Evolutionary conservation across 2,113 vertebrate genomes (phyloP).

Genomic region (Regulus satrapa): DNA sequence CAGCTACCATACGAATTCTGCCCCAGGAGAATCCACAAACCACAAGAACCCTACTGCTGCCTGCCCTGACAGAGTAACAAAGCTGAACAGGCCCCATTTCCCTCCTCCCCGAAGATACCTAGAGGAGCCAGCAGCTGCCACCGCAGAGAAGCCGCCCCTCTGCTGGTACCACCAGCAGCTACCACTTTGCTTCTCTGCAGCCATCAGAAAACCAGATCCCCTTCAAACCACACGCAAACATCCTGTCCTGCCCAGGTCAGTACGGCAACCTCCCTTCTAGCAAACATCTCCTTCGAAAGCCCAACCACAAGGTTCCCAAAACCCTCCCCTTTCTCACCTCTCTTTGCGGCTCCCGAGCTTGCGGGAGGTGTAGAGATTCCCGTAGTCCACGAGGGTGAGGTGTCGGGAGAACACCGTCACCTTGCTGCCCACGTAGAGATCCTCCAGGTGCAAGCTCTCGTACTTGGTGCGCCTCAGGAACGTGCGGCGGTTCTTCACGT

Average conservation of each 20-base stretch:
- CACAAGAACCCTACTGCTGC: not conserved
- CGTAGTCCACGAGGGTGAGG: conserved; percentile 86
- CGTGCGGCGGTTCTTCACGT: conserved; percentile 87
- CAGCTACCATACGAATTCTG: not conserved
- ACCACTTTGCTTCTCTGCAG: not conserved
- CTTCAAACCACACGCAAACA: not conserved
- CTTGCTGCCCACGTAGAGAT: conserved; percentile 90
- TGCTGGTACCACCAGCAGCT: not conserved
- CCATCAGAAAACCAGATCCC: not conserved
- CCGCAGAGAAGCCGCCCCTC: not conserved
- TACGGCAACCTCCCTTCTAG: not conserved
- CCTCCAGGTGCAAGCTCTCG: conserved; percentile 79
- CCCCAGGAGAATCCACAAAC: not conserved
- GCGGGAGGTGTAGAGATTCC: conserved; percentile 88
- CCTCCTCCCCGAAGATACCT: not conserved
- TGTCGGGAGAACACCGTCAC: conserved; percentile 90
- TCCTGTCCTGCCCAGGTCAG: not conserved
- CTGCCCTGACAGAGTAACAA: not conserved
- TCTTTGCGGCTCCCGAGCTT: conserved; percentile 90
- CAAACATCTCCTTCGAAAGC: not conserved
- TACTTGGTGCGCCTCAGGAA: conserved; percentile 88
- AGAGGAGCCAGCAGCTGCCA: not conserved
- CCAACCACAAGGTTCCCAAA: not conserved
- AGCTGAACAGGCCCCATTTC: not conserved
- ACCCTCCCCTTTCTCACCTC: conserved; percentile 72